Conservation (phyloP, 92 coral and sea anemone genomes). For the Phenganax marumi region DNA sequence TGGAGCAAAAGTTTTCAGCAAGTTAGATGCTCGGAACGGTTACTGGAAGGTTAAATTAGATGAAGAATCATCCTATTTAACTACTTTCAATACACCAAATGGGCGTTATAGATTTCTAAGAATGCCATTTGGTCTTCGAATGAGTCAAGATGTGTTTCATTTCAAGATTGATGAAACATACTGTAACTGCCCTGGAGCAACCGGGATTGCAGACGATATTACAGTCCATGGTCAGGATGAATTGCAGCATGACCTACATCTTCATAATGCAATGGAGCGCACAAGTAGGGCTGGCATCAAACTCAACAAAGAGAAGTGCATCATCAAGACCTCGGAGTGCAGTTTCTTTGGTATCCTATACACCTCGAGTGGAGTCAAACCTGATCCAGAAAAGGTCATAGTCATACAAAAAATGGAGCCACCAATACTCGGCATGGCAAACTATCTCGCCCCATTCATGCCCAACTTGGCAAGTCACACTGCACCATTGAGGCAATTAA, state of each 20-base stretch:
- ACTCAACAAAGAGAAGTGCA: slow-evolving; percentile 50
- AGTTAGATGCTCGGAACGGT: slow-evolving; percentile 45
- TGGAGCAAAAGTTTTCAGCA: slow-evolving; percentile 47
- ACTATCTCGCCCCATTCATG: slow-evolving; percentile 6
- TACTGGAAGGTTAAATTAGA: slow-evolving; percentile 44
- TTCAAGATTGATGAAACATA: slow-evolving; percentile 38
- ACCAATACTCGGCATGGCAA: slow-evolving; percentile 1
- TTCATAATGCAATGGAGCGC: slow-evolving; percentile 49
- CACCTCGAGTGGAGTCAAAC: slow-evolving; percentile 42
- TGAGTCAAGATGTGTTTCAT: slow-evolving; percentile 50
- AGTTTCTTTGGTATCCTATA: slow-evolving; percentile 51
- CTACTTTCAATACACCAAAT: slow-evolving; percentile 49
- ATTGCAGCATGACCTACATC: slow-evolving; percentile 42
- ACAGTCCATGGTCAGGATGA: slow-evolving; percentile 47
- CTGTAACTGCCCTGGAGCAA: slow-evolving; percentile 41
- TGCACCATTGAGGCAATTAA: slow-evolving; percentile 1
- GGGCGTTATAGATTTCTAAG: slow-evolving; percentile 46
- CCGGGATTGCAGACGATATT: slow-evolving; percentile 51
- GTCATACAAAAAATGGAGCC: slow-evolving; percentile 33
- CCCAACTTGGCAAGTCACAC: slow-evolving; percentile 7
- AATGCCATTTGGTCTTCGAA: slow-evolving; percentile 53
- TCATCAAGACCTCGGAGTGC: slow-evolving; percentile 46
- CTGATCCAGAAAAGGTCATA: slow-evolving; percentile 46
- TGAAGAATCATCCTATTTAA: slow-evolving; percentile 45
- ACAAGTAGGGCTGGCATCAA: slow-evolving; percentile 53